Conservation (phyloP, 2,888 invertebrate genomes). For the Leptogaster cylindrica region DNA sequence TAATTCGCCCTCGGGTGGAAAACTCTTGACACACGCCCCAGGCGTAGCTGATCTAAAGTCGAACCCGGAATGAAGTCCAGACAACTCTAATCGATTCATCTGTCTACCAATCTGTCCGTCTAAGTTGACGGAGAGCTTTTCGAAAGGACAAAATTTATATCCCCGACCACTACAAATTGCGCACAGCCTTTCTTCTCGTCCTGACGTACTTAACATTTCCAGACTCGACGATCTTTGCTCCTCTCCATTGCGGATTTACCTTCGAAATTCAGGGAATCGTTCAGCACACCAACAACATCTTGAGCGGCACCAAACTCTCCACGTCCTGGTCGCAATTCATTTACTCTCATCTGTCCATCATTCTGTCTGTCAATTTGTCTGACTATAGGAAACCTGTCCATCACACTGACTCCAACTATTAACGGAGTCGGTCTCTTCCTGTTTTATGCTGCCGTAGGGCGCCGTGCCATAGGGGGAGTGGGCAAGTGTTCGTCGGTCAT, state of each 20-base stretch:
- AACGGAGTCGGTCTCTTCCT: slow-evolving; percentile 36
- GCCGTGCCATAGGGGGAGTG: not conserved
- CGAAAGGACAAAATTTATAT: slow-evolving; percentile 45
- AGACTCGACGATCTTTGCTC: slow-evolving; percentile 15
- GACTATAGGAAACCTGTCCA: slow-evolving; percentile 57
- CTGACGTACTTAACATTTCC: slow-evolving; percentile 7
- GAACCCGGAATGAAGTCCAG: slow-evolving; percentile 43
- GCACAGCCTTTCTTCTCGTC: slow-evolving; percentile 18
- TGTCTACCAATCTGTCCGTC: slow-evolving; percentile 43
- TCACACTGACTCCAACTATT: slow-evolving; percentile 51
- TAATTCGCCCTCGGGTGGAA: no score
- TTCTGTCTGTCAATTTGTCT: slow-evolving; percentile 62
- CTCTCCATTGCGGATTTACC: slow-evolving; percentile 1
- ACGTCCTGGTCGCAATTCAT: slow-evolving; percentile 42
- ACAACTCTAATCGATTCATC: slow-evolving; percentile 45
- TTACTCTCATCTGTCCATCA: slow-evolving; percentile 62
- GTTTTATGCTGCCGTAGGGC: slow-evolving; percentile 24
- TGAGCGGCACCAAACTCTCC: slow-evolving; percentile 6
- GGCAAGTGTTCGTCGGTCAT: not conserved
- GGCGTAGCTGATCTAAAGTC: slow-evolving; percentile 22
- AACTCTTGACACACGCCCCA: not conserved
- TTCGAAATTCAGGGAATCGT: not conserved
- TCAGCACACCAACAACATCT: slow-evolving; percentile 4
- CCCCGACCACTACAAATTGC: slow-evolving; percentile 29
- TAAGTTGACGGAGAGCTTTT: slow-evolving; percentile 44